Base-by-base conservation (phyloP, 2,888 invertebrate species). In the Drosophila parthenogenetica region DNA sequence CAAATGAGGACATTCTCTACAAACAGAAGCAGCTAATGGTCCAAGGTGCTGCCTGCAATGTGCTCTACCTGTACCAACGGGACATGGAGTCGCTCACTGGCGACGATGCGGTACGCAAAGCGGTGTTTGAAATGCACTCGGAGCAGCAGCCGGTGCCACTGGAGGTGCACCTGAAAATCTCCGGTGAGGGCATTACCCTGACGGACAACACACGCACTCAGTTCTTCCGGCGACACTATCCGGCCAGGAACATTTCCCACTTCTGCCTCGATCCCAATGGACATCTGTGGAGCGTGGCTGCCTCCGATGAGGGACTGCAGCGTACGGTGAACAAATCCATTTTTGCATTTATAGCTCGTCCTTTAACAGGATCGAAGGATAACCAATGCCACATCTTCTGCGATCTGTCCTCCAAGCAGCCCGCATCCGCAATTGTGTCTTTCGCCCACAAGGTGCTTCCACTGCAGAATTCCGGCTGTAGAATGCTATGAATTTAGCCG, bases 371-470 rank as follows among this genome's bases (percentile, higher is more conserved):
- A 71, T 94, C 94, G 73, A 94, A 95, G 13, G 98, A 98, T 93
- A 99, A 99, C 93, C 97, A 98, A 93, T 99, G 99, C 93, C 98
- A 99, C 93, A 94, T 99, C 73, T 99, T 99, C 93, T 98, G 98
- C 17, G 98, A 99, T 91, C 93, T 98, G 63, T 98, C 98, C 90
- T 95, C 97, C 0, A 97, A 97, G 88, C 95, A 95, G 80, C 98
- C 98, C 10, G 98, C 98, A 19, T 95, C 96, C 32, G 98, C 98
- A 48, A 98, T 99, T 88, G 97, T 98, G 79, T 87, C 91, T 14
- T 92, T 91, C 66, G 90, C 91, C 11, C 87, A 91, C 32, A 92
- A 90, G 73, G 89, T 91, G 45, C 74, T 92, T 55, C 88, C 84
- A 49, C 78, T 90, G 37, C 83, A 89, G 60, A 87, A 85, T 67